Evolutionary conservation across 2,113 vertebrate genomes (phyloP), one percentile per base, ranked within the genome.

Genomic region (Boulengeromyrus knoepffleri): DNA sequence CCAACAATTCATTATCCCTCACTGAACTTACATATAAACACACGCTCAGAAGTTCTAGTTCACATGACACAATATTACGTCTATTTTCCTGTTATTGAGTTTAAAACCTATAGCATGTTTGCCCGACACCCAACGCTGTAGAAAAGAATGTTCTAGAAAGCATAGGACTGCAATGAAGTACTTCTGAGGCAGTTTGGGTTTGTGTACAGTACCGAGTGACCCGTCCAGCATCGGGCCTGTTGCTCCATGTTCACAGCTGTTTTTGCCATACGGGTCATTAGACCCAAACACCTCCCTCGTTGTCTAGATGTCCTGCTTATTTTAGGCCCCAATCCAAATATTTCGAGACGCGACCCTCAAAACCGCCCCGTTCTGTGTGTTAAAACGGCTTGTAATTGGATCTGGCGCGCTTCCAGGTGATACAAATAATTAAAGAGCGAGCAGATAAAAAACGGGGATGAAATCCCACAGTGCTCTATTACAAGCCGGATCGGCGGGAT

Each of bases 361-460:
- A 80, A 52, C 74, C 85, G 86, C 62, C 74, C 53, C 21, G 39
- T 88, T 90, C 85, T 70, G 12, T 52, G 27, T 80, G 86, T 88
- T 62, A 90, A 90, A 90, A 87, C 31, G 46, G 50, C 62, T 50
- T 88, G 85, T 90, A 88, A 90, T 90, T 90, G 58, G 52, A 90
- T 77, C 45, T 86, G 89, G 83, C 89, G 27, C 1, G 24, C 39
- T 46, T 56, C 89, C 89, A 90, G 53, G 53, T 85, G 42, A 74
- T 66, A 50, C 46, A 89, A 89, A 89, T 56, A 85, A 89, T 89
- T 89, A 49, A 89, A 27, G 36, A 27, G 53, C 7, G 21, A 31
- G n/a, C 52, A 86, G 89, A 86, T 90, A 86, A 90, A 89, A 84
- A 88, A n/a, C 27, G 53, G 70, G 62, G 53, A 62, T 66, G 27